These are phyloP conservation scores for Thripadectes ignobilis DNA, from an alignment of 2,797 vertebrate genomes.

Conservation along the genomic window DNA sequence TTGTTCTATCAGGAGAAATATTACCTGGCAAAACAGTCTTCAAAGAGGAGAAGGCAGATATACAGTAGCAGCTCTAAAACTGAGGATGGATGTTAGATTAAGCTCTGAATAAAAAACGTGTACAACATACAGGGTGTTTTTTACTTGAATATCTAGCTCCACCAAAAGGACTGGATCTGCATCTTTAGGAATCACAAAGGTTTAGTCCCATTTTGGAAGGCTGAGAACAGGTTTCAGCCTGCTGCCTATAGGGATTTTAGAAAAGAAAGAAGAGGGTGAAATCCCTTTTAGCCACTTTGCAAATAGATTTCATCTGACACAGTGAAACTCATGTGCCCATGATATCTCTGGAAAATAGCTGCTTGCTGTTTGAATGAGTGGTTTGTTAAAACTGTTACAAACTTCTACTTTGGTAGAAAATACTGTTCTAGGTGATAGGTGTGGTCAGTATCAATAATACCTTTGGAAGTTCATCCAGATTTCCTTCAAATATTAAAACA, in stretches of 20 bases:
- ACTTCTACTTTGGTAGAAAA: background rate
- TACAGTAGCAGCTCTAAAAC: background rate
- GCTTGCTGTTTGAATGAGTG: background rate
- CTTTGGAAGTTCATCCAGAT: background rate
- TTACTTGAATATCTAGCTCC: constrained; percentile 49
- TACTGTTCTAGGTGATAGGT: background rate
- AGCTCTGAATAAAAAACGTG: background rate
- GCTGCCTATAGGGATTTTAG: background rate
- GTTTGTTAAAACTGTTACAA: background rate
- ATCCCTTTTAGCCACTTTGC: background rate
- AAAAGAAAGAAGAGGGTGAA: background rate
- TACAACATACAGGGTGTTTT: background rate
- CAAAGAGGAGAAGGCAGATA: background rate
- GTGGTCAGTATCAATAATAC: background rate
- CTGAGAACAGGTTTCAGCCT: background rate
- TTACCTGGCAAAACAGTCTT: background rate
- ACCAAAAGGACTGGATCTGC: constrained; percentile 32
- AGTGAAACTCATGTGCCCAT: background rate
- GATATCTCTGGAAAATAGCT: background rate
- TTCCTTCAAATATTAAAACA: background rate
- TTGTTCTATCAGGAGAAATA: background rate
- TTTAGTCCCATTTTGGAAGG: background rate
- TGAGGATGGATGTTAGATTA: background rate
- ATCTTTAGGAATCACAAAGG: background rate
- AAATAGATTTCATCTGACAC: background rate